Evolutionary conservation across 2,888 invertebrate species (phyloP).

Genomic region (Phortica magna): DNA sequence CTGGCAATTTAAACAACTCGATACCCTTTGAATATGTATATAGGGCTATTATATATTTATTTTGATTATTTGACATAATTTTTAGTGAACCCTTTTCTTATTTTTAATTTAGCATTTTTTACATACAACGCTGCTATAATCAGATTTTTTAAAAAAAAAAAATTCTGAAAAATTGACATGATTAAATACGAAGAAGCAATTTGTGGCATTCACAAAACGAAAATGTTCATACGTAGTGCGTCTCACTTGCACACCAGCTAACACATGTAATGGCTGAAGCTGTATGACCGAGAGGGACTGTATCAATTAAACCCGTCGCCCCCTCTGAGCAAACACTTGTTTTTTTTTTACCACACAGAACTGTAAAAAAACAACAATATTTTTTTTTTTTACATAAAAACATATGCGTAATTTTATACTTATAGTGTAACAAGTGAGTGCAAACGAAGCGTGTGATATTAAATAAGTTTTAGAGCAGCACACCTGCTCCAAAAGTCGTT

Average conservation of each 20-base stretch:
- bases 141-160: no score
- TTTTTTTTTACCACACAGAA: conserved; percentile 2
- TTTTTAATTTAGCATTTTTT: no score
- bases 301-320: conserved; percentile 12
- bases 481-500: conserved; percentile 8
- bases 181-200: background rate
- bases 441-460: conserved; percentile 51
- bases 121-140: no score
- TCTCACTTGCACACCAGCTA: conserved; percentile 20
- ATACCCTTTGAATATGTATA: no score
- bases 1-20: no score
- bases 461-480: conserved; percentile 28
- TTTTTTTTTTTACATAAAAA: conserved; percentile 25
- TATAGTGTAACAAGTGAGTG: conserved; percentile 65
- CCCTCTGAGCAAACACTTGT: background rate
- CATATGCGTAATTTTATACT: conserved; percentile 30
- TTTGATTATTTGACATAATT: no score
- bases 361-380: conserved; percentile 22
- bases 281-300: background rate
- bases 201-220: conserved; percentile 8
- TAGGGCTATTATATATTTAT: no score
- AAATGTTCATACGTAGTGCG: background rate
- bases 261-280: background rate
- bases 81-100: no score
- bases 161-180: no score